Conservation (phyloP, 2,797 vertebrate species). For the Calcarius lapponicus region DNA sequence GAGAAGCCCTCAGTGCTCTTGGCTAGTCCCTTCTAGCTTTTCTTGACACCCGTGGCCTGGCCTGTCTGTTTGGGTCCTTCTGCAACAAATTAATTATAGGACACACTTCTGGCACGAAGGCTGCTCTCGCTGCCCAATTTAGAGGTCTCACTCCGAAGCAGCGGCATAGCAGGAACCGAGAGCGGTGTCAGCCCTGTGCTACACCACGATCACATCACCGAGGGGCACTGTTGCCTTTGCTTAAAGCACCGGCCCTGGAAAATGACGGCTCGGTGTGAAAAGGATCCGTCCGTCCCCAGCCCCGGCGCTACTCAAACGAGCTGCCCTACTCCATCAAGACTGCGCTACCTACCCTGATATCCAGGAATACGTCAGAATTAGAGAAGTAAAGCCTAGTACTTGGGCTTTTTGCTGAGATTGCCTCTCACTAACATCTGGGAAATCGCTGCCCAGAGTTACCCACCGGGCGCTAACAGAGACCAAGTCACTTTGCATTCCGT, state of each 20-base stretch:
- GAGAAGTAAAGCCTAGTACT: not conserved
- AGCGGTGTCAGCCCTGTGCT: not conserved
- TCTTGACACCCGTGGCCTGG: not conserved
- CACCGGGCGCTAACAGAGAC: not conserved
- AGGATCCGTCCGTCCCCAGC: not conserved
- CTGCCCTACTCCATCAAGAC: not conserved
- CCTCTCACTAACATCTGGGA: not conserved
- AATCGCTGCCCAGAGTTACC: not conserved
- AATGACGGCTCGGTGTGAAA: rapidly evolving
- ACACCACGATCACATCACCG: not conserved
- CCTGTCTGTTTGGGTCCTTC: not conserved
- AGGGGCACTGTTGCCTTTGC: slow-evolving; percentile 44
- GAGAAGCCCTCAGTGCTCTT: not conserved
- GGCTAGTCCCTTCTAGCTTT: not conserved
- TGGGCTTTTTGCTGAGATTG: not conserved
- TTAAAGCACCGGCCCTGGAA: not conserved
- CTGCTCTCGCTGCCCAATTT: not conserved
- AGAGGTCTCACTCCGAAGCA: not conserved
- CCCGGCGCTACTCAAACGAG: not conserved
- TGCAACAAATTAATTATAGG: rapidly evolving
- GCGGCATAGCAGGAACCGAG: rapidly evolving
- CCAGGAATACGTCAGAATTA: not conserved
- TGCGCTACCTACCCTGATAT: not conserved
- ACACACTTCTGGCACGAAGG: too few species aligned
- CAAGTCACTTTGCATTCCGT: not conserved